Evolutionary conservation across 2,888 invertebrate species (phyloP), one percentile per base, ranked within the genome.

Genomic region (Sinopyrophorus schimmeli): DNA sequence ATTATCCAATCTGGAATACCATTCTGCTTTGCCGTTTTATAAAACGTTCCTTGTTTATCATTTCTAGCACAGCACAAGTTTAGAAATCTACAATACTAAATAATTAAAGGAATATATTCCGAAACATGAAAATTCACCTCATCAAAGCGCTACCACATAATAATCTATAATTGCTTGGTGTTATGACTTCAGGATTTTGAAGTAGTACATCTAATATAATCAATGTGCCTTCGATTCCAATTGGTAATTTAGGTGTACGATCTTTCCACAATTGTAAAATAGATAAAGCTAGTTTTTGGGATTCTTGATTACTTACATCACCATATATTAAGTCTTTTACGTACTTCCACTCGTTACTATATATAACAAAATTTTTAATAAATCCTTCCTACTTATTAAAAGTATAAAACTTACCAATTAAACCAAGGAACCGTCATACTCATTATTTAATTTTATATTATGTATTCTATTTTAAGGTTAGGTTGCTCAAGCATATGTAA

Each of bases 1-100:
- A 91, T 83, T 44, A 92, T 78, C 89, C 90, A 91, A 50, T 83
- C 81, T 1, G 92, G 91, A 24, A 92, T 79, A 26, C 82, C 83
- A 47, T 84, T 71, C 68, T 81, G 77, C 53, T 76, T 77, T 0
- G 84, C 86, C 18, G 82, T 81, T 61, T 76, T 74, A 50, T 82
- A 64, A 58, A 73, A 71, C 24, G 66, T 66, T 3, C 71, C 71
- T 60, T 73, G 73, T 46, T 61, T 63, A 10, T 65, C 67, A 41
- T 56, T 65, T 48, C 63, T 66, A 4, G 70, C 66, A 11, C 69
- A 69, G 55, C 71, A 73, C 10, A 74, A 57, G 57, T 74, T 74
- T 42, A 73, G 57, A 59, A 74, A 73, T 47, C 72, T 72, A 46
- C 26, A 66, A 62, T 15, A 18, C n/a, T n/a, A 16, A 40, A 49